Evolutionary conservation across 2,888 invertebrate genomes (phyloP).

Genomic region (Digitonthophagus gazella): DNA sequence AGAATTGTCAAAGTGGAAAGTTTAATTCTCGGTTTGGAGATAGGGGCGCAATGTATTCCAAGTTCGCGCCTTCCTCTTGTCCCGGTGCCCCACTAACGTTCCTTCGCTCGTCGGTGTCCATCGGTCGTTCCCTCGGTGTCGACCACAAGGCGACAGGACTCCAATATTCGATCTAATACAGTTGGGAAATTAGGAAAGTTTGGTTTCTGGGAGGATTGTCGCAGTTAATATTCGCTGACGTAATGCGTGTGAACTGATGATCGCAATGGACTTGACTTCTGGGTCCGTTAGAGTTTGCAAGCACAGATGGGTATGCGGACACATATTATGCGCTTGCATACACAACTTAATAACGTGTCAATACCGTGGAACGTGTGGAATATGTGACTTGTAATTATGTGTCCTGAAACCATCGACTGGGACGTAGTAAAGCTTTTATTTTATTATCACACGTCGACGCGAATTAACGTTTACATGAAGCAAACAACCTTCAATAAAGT

Average conservation of each 20-base stretch:
- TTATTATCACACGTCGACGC: neutral
- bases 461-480: neutral
- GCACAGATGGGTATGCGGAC: neutral
- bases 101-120: neutral
- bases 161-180: slow-evolving; percentile 10
- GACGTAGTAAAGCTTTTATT: neutral
- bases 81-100: neutral
- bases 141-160: neutral
- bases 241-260: neutral
- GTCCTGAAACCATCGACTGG: neutral
- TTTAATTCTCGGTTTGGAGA: slow-evolving; percentile 2
- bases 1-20: slow-evolving; percentile 13
- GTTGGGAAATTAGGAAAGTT: slow-evolving; percentile 12
- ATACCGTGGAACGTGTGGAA: neutral
- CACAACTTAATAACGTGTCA: neutral
- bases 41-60: neutral
- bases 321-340: neutral
- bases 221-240: neutral
- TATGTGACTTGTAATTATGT: neutral
- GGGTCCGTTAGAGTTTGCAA: neutral
- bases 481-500: neutral
- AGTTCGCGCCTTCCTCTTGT: neutral
- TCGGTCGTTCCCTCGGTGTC: neutral
- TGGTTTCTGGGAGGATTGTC: neutral
- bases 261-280: neutral